A percentile compares a stretch with the other conserved stretches of the same genome.
Evolutionary conservation across 2,797 vertebrate species (phyloP).

Genomic region (Ceryle rudis): DNA sequence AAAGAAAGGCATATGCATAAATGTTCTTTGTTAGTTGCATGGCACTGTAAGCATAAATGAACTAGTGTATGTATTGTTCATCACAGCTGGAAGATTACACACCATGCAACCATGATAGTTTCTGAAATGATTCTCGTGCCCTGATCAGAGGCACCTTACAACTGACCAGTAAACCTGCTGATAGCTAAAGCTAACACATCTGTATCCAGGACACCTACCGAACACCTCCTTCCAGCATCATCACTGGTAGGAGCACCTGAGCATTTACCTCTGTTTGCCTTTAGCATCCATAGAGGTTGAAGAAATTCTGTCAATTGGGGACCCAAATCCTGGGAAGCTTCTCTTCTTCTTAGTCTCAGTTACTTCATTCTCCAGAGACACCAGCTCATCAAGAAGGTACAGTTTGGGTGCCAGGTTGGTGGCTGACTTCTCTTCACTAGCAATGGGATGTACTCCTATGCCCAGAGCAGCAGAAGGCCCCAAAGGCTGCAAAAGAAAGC

Average conservation of each 20-base stretch:
- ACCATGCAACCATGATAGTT: not conserved
- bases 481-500: conserved; percentile 57
- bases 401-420: conserved; percentile 78
- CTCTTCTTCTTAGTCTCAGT: conserved; percentile 91
- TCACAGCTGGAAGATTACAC: not conserved
- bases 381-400: conserved; percentile 80
- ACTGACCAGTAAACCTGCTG: not conserved
- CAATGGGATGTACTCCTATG: not conserved
- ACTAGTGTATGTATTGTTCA: not conserved
- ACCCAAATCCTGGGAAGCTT: conserved; percentile 87
- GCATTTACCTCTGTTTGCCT: conserved; percentile 80
- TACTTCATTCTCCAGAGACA: conserved; percentile 88
- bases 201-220: not conserved
- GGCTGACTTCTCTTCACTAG: conserved; percentile 74
- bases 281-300: conserved; percentile 82
- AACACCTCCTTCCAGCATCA: not conserved
- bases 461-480: conserved; percentile 44
- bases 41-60: not conserved
- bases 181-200: not conserved
- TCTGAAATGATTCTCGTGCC: not conserved
- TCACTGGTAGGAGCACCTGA: not conserved
- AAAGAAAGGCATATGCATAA: not conserved
- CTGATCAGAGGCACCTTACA: not conserved
- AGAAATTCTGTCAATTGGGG: conserved; percentile 89
- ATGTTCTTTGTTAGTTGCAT: not conserved